Percentiles rank a stretch among this genome's conserved stretches.
Conservation (phyloP, 2,888 invertebrate species). For the Apamea anceps region DNA sequence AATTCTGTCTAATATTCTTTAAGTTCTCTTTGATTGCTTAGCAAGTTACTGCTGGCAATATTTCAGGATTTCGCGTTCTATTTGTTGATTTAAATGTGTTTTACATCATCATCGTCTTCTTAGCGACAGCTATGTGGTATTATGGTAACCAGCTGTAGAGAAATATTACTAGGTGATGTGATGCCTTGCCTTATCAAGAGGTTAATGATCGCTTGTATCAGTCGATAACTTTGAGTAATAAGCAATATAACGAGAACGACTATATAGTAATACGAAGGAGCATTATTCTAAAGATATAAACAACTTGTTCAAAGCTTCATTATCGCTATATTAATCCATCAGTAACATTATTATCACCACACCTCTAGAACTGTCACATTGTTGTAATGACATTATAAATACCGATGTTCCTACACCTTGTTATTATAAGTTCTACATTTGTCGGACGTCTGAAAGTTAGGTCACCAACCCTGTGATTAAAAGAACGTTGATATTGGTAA, state of each 20-base stretch:
- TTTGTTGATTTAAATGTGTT: not conserved
- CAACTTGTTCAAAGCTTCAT: constrained; percentile 29
- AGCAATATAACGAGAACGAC: constrained; percentile 15
- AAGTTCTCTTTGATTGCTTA: not conserved
- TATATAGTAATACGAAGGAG: constrained; percentile 17
- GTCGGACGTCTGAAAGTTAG: constrained; percentile 41
- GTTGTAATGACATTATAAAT: constrained; percentile 3
- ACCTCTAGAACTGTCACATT: constrained; percentile 4
- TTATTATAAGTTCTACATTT: constrained; percentile 18
- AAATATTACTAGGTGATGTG: constrained; percentile 17
- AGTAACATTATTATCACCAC: constrained; percentile 27
- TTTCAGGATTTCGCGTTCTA: too few species aligned
- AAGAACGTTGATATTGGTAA: constrained; percentile 32
- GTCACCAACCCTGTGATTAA: constrained; percentile 46
- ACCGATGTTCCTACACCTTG: not conserved
- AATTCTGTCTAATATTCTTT: too few species aligned
- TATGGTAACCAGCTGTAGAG: not conserved
- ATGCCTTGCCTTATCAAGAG: constrained; percentile 15
- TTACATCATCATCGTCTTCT: not conserved
- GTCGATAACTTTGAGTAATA: constrained; percentile 25
- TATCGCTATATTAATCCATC: constrained; percentile 14
- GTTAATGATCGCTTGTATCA: constrained; percentile 27
- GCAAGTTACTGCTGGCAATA: not conserved
- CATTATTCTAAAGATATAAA: constrained; percentile 25
- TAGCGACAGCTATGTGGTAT: not conserved